A percentile compares a stretch with the other conserved stretches of the same genome.
Conservation (phyloP, 2,797 vertebrate genomes). For the Anisognathus igniventris region DNA sequence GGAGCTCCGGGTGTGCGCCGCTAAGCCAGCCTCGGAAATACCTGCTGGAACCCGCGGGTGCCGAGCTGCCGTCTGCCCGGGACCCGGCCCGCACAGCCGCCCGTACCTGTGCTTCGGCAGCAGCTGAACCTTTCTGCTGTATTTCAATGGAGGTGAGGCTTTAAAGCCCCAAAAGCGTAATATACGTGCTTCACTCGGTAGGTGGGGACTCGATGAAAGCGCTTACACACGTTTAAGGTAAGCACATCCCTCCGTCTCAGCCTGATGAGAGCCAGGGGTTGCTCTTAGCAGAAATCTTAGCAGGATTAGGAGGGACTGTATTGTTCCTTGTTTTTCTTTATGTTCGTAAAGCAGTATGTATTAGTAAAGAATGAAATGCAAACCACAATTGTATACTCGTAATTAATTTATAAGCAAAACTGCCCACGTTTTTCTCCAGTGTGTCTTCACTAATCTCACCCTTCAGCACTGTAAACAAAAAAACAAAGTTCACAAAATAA, state of each 20-base stretch:
- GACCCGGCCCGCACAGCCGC: accelerated
- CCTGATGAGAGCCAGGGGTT: neutral
- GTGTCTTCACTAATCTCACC: neutral
- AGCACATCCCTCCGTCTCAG: neutral
- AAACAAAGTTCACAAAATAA: neutral
- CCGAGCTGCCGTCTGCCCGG: accelerated
- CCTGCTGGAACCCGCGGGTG: accelerated
- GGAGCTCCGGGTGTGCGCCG: neutral
- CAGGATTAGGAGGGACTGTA: neutral
- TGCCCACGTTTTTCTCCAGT: neutral
- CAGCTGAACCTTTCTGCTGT: neutral
- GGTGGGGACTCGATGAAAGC: neutral
- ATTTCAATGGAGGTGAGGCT: neutral
- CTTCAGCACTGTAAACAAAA: neutral
- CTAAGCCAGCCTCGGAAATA: accelerated
- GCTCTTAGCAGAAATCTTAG: neutral
- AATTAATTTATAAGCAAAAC: neutral
- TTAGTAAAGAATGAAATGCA: neutral
- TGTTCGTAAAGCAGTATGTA: neutral
- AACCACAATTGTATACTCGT: neutral
- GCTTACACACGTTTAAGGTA: neutral
- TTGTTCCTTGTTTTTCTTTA: neutral
- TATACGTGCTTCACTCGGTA: accelerated
- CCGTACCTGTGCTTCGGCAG: accelerated
- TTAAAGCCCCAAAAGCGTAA: neutral